Evolutionary conservation across 2,797 vertebrate genomes (phyloP).

Genomic region (Parauchenoglanis ngamensis): DNA sequence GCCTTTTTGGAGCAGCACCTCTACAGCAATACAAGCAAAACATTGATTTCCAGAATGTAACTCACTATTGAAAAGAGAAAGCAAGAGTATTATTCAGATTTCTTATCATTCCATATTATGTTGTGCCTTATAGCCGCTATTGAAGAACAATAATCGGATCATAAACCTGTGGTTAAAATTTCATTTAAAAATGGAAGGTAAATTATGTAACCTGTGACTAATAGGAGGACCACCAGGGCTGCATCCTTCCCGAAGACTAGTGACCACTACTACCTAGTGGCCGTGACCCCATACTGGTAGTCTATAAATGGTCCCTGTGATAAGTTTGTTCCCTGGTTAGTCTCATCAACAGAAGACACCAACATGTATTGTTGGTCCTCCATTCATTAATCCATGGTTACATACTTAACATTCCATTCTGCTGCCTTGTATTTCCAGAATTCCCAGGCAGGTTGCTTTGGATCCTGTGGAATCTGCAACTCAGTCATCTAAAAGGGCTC

Average conservation of each 20-base stretch:
- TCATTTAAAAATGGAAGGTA: not conserved
- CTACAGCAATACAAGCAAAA: slow-evolving; percentile 28
- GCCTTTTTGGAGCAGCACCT: slow-evolving; percentile 68
- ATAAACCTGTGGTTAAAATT: not conserved
- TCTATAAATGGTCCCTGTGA: not conserved
- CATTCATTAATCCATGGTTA: not conserved
- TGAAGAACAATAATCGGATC: not conserved
- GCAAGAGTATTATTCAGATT: not conserved
- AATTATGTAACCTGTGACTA: not conserved
- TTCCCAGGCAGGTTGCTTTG: not conserved
- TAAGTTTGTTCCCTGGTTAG: not conserved
- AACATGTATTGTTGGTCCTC: not conserved
- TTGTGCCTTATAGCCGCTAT: not conserved
- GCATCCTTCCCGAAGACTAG: not conserved
- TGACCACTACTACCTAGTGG: not conserved
- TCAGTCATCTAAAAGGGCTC: not conserved
- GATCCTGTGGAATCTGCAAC: not conserved
- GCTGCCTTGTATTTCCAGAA: not conserved
- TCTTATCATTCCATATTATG: not conserved
- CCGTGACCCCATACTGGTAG: not conserved
- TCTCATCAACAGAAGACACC: not conserved
- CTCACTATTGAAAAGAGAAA: not conserved
- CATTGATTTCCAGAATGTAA: not conserved
- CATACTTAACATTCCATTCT: not conserved
- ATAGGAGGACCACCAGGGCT: not conserved